phyloP scores from a whole-genome alignment of 1,140 invertebrate genomes.

The Hesperophylax magnus region DNA sequence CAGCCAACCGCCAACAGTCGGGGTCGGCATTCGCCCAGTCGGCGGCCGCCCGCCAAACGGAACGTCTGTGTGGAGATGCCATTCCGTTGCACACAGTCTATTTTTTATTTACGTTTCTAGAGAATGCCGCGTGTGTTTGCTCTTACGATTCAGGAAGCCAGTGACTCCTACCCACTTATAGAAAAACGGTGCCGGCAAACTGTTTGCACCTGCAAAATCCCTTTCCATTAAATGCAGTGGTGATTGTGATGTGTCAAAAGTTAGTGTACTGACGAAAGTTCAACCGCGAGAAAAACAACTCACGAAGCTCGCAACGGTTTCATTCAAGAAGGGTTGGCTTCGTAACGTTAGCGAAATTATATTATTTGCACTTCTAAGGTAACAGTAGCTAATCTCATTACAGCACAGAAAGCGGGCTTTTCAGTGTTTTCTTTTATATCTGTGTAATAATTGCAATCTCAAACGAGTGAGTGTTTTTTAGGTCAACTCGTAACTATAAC shows the following conservation, averaged over 20 bases:
- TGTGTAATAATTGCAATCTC: conserved; percentile 4
- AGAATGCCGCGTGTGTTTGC: conserved; percentile 57
- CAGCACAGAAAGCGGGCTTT: neutral
- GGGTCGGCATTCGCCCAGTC: neutral
- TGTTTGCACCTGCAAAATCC: conserved; percentile 11
- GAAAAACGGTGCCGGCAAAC: conserved; percentile 29
- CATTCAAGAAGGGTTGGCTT: no score
- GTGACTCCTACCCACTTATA: neutral
- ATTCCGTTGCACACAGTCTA: neutral
- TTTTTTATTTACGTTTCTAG: conserved; percentile 59
- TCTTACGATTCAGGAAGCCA: conserved; percentile 1
- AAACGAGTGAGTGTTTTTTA: neutral
- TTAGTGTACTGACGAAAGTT: no score
- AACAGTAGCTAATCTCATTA: conserved; percentile 4
- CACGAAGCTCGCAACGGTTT: no score
- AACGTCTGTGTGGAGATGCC: neutral
- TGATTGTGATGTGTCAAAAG: conserved; percentile 5
- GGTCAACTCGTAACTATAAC: conserved; percentile 17
- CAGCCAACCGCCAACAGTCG: neutral
- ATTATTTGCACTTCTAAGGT: neutral
- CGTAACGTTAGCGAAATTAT: no score
- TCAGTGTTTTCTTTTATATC: neutral
- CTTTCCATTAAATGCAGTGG: conserved; percentile 10
- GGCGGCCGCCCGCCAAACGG: conserved; percentile 59
- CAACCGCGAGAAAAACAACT: no score